Conservation (phyloP, 2,888 invertebrate genomes). For the Callyntrura sp. region DNA sequence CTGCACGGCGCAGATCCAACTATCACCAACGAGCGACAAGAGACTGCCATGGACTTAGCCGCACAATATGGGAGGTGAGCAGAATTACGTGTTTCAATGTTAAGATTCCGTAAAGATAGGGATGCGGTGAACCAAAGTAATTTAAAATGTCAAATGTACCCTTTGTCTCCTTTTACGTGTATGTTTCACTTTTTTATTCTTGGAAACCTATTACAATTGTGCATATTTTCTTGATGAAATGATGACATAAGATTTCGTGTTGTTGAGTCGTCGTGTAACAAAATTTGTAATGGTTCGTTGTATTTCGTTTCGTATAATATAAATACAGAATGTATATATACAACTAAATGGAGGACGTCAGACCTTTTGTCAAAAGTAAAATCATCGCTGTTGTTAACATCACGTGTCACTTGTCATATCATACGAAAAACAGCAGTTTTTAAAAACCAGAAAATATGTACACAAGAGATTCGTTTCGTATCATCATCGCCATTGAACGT, state of each 20-base stretch:
- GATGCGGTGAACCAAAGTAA: too few relatives aligned
- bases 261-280: constrained; percentile 25
- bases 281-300: constrained; percentile 30
- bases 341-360: neutral
- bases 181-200: neutral
- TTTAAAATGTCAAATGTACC: constrained; percentile 12
- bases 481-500: too few relatives aligned
- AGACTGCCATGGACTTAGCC: constrained; percentile 97
- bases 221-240: constrained; percentile 43
- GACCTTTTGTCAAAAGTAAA: constrained; percentile 52
- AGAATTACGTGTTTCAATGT: neutral
- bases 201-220: neutral
- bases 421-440: neutral
- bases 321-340: too few relatives aligned
- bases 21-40: constrained; percentile 94
- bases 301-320: neutral
- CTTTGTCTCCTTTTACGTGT: neutral
- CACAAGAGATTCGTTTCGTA: neutral
- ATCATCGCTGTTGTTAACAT: constrained; percentile 52
- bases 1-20: constrained; percentile 95
- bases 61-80: constrained; percentile 93
- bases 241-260: constrained; percentile 29
- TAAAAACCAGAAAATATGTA: too few relatives aligned
- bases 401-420: constrained; percentile 22
- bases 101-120: too few relatives aligned